phyloP scores from a whole-genome alignment of 2,888 invertebrate genomes.

The Notocelia uddmanniana region DNA sequence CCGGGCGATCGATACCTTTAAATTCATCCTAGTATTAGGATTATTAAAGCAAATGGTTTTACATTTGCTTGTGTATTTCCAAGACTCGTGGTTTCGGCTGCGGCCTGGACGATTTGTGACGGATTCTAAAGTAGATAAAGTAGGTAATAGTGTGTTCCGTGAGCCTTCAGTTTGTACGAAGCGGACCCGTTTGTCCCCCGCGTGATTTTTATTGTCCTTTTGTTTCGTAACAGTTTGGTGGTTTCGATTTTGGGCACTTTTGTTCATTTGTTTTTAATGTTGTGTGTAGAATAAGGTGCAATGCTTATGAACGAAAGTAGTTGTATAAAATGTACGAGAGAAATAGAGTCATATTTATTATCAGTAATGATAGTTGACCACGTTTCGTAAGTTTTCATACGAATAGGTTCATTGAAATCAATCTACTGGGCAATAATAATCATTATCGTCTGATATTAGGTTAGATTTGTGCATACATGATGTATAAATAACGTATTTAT shows the following conservation, averaged over 20 bases:
- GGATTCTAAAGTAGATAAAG: conserved; percentile 59
- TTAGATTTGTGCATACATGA: conserved; percentile 48
- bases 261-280: conserved; percentile 45
- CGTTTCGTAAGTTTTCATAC: conserved; percentile 47
- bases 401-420: conserved; percentile 46
- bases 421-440: conserved; percentile 54
- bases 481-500: conserved; percentile 48
- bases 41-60: conserved; percentile 75
- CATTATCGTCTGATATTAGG: conserved; percentile 54
- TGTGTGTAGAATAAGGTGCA: conserved; percentile 48
- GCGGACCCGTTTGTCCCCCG: not conserved
- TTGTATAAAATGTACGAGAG: conserved; percentile 49
- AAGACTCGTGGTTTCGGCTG: conserved; percentile 60
- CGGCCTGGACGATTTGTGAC: conserved; percentile 50
- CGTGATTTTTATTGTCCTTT: conserved; percentile 35
- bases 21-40: conserved; percentile 62
- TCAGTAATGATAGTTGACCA: conserved; percentile 50
- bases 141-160: conserved; percentile 70
- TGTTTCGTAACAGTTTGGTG: conserved; percentile 39
- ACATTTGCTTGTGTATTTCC: conserved; percentile 73
- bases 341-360: conserved; percentile 51
- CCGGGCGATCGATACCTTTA: conserved; percentile 52
- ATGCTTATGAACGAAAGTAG: conserved; percentile 51
- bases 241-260: conserved; percentile 41
- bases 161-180: conserved; percentile 11